Base-by-base conservation (phyloP, 2,888 invertebrate species). In the Drosophila merina region DNA sequence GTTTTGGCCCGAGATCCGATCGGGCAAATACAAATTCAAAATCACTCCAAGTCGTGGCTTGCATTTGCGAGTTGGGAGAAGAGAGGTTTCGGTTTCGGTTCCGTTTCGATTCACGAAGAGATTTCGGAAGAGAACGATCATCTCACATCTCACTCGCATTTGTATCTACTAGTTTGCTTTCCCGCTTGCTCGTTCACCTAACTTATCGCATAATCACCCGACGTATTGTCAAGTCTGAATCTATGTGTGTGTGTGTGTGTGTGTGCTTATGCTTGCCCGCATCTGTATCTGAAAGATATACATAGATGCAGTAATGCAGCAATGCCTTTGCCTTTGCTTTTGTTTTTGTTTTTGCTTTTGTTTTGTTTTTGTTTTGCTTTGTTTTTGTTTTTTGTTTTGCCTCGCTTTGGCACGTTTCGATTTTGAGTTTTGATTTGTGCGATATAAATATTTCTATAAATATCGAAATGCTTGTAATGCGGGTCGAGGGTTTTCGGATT, bases 161-260 rank as follows among this genome's bases (percentile, higher is more conserved):
- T 33, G 20, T 28, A 10, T 31, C 50, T 49, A 44, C 25, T 45
- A 40, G 30, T 40, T 64, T 48, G 58, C 67, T 77, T 42, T 57
- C 79, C 60, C 54, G 58, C 67, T 77, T 42, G 58, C 79, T 59
- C 57, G 45, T 66, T 79, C 76, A 75, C 71, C 78, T 74, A 82
- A 83, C 77, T 86, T 79, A 86, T 84, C 86, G 74, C 77, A 78
- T 86, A 86, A 88, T 88, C 89, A 81, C 14, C 40, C 81, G 69
- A 76, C 77, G 87, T 74, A 82, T 80, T 86, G 87, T 77, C 79
- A 75, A 82, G 87, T 78, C 38, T 40, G 3, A 7, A 7, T 40
- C 7, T 63, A 55, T 31, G 12, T 33, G 26, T 28, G 4, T 40
- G 20, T 51, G 10, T 51, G 10, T 36, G 36, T 64, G 33, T 50